Evolutionary conservation across 2,888 invertebrate genomes (phyloP).

Genomic region (Caenorhabditis sulstoni): DNA sequence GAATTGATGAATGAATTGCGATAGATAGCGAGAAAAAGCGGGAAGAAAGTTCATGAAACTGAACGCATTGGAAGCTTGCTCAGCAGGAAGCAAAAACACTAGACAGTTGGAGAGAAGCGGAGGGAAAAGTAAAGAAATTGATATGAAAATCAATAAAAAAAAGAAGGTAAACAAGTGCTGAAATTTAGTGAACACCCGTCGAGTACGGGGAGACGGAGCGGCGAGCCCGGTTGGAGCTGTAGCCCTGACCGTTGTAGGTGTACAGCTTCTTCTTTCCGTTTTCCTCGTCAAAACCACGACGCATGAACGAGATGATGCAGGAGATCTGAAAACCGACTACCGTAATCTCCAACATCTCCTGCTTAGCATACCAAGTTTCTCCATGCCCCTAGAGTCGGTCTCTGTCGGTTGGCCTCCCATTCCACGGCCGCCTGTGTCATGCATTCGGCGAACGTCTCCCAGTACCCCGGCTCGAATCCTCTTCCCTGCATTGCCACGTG

Average conservation of each 20-base stretch:
- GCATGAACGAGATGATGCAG: constrained; percentile 78
- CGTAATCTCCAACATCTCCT: no score
- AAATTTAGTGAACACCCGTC: constrained; percentile 36
- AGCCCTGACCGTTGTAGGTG: constrained; percentile 44
- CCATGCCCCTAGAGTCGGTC: constrained; percentile 78
- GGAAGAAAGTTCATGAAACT: constrained; percentile 11
- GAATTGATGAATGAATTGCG: no score
- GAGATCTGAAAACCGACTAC: constrained; percentile 67
- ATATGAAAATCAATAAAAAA: constrained; percentile 22
- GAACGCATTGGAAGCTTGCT: no score
- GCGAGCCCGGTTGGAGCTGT: constrained; percentile 32
- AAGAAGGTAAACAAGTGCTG: no score
- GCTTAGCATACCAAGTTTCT: constrained; percentile 73
- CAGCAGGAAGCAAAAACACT: neutral
- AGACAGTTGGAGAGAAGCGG: constrained; percentile 11
- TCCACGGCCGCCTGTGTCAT: constrained; percentile 78
- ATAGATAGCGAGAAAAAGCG: neutral
- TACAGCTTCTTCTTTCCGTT: constrained; percentile 61
- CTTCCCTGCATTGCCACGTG: constrained; percentile 76
- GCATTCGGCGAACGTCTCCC: constrained; percentile 81
- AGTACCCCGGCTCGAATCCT: constrained; percentile 80
- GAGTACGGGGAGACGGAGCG: constrained; percentile 56
- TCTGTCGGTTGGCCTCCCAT: constrained; percentile 75
- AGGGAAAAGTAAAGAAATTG: constrained; percentile 19
- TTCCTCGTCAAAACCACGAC: constrained; percentile 77